Base-by-base conservation (phyloP, 2,113 vertebrate genomes). In the Mobula hypostoma region DNA sequence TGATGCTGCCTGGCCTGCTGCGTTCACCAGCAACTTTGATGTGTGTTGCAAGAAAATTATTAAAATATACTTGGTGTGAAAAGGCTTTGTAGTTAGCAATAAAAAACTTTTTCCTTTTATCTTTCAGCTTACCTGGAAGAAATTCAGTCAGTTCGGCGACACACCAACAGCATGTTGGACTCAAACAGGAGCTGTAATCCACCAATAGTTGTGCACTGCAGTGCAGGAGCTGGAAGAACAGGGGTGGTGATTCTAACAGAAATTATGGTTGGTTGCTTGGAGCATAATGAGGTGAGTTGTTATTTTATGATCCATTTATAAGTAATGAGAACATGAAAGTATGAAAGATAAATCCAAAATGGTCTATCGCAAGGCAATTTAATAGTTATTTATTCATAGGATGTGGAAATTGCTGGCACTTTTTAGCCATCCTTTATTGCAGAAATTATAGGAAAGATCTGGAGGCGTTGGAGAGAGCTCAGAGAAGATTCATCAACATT, bases 191-290 rank as follows among this genome's bases (percentile, higher is more conserved):
- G 95, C 95, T 96, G 96, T 94, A 98, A 98, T 94, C 98, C 98
- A 0, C 98, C 98, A 0, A 97, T 99, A 0, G 97, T 99, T 91
- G 98, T 99, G 6, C 98, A 99, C 96, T 99, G 98, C 95, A 99
- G 98, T 0, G 98, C 98, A 0, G 98, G 98, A 0, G 98, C 98
- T 32, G 98, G 98, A 0, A 97, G 98, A 74, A 99, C 98, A 0
- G 98, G 98, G 0, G 98, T 99, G 95, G 97, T 99, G 94, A 98
- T 99, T 95, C 97, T 99, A 0, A 98, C 98, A 0, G 98, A 99
- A 94, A 97, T 99, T 94, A 99, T 99, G 98, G 98, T 98, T 94
- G 97, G 97, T 95, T 99, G 98, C 95, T 97, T 99, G 96, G 98
- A 99, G 95, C 98, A 98, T 90, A 98, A 99, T 0, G 98, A 98